phyloP scores from a whole-genome alignment of 53 echinoderm and acorn worm species.

The Patiria pectinifera region DNA sequence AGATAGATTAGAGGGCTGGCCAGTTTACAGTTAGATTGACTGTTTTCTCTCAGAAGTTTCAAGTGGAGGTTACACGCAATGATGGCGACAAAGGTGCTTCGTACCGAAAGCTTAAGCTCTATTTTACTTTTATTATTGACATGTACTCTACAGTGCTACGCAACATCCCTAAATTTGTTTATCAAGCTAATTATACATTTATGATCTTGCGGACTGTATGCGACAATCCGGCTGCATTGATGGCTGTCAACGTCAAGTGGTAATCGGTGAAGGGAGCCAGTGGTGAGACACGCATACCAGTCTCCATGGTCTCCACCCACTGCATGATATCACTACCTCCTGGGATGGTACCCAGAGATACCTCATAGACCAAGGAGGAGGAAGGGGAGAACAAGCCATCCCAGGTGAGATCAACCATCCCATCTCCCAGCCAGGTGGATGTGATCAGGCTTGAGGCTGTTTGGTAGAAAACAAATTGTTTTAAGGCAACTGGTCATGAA shows the following conservation, averaged over 20 bases:
- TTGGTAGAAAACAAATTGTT: background rate
- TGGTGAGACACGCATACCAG: conserved; percentile 19
- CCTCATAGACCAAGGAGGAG: conserved; percentile 40
- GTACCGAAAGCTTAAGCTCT: too few relatives aligned
- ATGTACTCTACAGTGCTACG: too few relatives aligned
- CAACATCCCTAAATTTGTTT: too few relatives aligned
- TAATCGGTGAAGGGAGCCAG: conserved; percentile 35
- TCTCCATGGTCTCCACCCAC: conserved; percentile 57
- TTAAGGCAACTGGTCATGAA: background rate
- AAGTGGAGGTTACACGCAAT: too few relatives aligned
- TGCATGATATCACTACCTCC: conserved; percentile 62
- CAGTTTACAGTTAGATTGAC: too few relatives aligned
- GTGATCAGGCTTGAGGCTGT: background rate
- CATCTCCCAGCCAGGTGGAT: background rate
- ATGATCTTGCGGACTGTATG: conserved; percentile 28
- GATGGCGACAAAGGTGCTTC: too few relatives aligned
- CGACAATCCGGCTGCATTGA: conserved; percentile 53
- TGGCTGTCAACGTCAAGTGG: conserved; percentile 49
- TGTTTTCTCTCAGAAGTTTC: too few relatives aligned
- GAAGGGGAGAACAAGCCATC: conserved; percentile 20
- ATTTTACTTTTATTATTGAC: too few relatives aligned
- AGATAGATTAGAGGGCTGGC: too few relatives aligned
- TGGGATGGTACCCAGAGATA: conserved; percentile 1
- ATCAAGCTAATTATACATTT: background rate
- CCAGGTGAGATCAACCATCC: conserved; percentile 32